phyloP scores from a whole-genome alignment of 2,113 vertebrate species.

The Myiozetetes cayanensis region DNA sequence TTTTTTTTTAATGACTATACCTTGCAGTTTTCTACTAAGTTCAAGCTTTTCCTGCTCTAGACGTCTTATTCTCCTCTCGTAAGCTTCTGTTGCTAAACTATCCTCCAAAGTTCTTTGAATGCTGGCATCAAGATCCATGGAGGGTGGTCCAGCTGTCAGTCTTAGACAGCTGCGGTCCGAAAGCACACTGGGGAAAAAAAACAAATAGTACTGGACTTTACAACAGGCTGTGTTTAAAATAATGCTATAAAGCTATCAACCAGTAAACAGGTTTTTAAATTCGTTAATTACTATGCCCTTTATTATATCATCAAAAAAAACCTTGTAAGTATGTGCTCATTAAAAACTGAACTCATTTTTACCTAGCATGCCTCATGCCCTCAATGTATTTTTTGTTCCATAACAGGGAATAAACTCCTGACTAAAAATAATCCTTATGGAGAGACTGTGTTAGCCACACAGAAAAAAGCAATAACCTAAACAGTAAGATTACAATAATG shows the following conservation, averaged over 20 bases:
- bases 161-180: slow-evolving; percentile 92
- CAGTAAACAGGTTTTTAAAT: neutral
- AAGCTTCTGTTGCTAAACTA: slow-evolving; percentile 93
- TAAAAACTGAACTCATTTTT: neutral
- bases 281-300: neutral
- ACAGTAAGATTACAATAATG: neutral
- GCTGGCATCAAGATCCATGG: slow-evolving; percentile 80
- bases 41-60: slow-evolving; percentile 96
- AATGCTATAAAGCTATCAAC: neutral
- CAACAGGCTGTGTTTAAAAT: neutral
- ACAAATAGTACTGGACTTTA: neutral
- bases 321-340: neutral
- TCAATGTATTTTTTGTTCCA: neutral
- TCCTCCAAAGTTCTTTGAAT: slow-evolving; percentile 91
- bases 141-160: slow-evolving; percentile 75
- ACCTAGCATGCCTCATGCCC: neutral
- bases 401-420: neutral
- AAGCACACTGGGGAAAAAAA: slow-evolving; percentile 77
- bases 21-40: slow-evolving; percentile 94
- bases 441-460: neutral
- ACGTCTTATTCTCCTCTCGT: slow-evolving; percentile 92
- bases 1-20: slow-evolving; percentile 66
- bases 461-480: neutral
- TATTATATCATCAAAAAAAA: neutral
- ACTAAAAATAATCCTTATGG: neutral